Conservation (phyloP, 2,888 invertebrate species). For the Troides aeacus region DNA sequence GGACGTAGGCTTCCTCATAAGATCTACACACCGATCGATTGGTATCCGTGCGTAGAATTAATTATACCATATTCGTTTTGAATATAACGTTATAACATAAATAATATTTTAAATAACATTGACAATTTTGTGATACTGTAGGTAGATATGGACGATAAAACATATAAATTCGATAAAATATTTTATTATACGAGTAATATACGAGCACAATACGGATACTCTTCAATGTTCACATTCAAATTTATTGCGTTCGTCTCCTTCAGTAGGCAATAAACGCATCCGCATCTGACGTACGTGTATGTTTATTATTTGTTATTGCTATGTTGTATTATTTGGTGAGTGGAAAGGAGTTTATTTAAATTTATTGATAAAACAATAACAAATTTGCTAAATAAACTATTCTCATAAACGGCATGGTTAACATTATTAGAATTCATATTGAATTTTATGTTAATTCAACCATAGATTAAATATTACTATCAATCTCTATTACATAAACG, state of each 20-base stretch:
- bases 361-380: not conserved
- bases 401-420: too few species aligned
- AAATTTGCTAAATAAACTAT: not conserved
- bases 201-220: conserved; percentile 21
- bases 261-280: conserved; percentile 28
- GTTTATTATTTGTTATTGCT: conserved; percentile 1
- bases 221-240: conserved; percentile 28
- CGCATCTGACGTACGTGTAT: conserved; percentile 12
- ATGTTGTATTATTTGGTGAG: conserved; percentile 11
- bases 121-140: conserved; percentile 9
- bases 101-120: conserved; percentile 2
- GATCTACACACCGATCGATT: too few species aligned
- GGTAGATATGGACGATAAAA: conserved; percentile 19
- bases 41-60: too few species aligned
- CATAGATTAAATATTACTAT: too few species aligned
- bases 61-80: too few species aligned
- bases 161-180: conserved; percentile 25
- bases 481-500: too few species aligned
- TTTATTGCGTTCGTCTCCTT: conserved; percentile 27
- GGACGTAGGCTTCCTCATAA: too few species aligned
- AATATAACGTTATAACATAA: not conserved
- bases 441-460: too few species aligned
- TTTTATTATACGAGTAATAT: conserved; percentile 23
- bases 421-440: too few species aligned
- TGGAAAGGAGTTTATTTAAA: not conserved